phyloP scores from a whole-genome alignment of 2,113 vertebrate species.

The Nematolebias whitei region DNA sequence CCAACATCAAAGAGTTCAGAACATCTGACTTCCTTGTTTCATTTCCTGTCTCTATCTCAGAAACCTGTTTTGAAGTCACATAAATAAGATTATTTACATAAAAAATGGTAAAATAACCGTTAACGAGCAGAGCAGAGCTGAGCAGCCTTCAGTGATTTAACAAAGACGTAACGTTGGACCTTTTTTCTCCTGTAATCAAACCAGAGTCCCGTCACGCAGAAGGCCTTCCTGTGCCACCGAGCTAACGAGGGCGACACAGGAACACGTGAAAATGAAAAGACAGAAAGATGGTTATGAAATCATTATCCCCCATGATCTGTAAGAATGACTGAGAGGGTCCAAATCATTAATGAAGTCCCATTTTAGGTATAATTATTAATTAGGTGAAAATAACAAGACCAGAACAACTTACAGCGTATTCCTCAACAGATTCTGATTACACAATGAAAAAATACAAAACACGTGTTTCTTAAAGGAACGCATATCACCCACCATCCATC shows the following conservation, averaged over 20 bases:
- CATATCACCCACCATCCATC: no score
- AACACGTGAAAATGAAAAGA: background rate
- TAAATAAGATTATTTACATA: slow-evolving; percentile 26
- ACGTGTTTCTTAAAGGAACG: no score
- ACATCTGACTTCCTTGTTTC: background rate
- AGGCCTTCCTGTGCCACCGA: slow-evolving; percentile 25
- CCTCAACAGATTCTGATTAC: no score
- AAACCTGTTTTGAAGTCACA: slow-evolving; percentile 15
- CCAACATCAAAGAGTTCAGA: background rate
- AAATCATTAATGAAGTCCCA: background rate
- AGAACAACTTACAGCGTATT: no score
- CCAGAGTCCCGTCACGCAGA: slow-evolving; percentile 14
- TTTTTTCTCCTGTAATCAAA: slow-evolving; percentile 39
- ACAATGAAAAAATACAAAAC: no score
- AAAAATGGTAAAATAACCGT: slow-evolving; percentile 34
- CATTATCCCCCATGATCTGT: no score
- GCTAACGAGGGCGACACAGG: slow-evolving; percentile 19
- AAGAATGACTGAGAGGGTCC: background rate
- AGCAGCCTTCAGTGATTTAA: slow-evolving; percentile 28
- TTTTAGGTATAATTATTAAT: no score
- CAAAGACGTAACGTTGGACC: slow-evolving; percentile 43
- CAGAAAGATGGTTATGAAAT: background rate
- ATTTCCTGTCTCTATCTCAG: background rate
- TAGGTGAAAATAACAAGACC: no score
- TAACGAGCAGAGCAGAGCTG: slow-evolving; percentile 19